A percentile compares a stretch with the other conserved stretches of the same genome.
These are phyloP conservation scores for Numenius phaeopus DNA, from an alignment of 2,797 vertebrate genomes.

Conservation along the genomic window DNA sequence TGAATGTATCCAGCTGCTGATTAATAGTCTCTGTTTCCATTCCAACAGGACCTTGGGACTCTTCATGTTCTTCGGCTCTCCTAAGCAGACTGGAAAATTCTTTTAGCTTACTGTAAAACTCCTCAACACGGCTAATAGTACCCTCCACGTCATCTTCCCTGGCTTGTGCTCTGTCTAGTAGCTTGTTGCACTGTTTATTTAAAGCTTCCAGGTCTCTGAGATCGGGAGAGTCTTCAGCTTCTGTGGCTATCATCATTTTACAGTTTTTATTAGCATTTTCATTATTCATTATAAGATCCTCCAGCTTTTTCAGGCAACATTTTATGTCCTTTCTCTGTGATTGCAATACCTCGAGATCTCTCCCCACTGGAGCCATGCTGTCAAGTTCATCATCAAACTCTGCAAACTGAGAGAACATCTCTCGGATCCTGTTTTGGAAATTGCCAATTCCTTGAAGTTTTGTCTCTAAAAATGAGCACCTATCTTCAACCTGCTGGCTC, in stretches of 20 bases:
- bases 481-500: slow-evolving; percentile 86
- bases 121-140: slow-evolving; percentile 84
- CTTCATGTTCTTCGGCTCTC: slow-evolving; percentile 87
- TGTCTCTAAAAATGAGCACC: slow-evolving; percentile 89
- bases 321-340: slow-evolving; percentile 86
- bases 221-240: slow-evolving; percentile 91
- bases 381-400: slow-evolving; percentile 98
- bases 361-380: slow-evolving; percentile 89
- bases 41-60: slow-evolving; percentile 91
- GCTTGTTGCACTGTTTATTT: slow-evolving; percentile 95
- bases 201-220: slow-evolving; percentile 94
- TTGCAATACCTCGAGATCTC: slow-evolving; percentile 82
- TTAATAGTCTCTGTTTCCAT: slow-evolving; percentile 97
- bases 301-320: slow-evolving; percentile 87
- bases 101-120: slow-evolving; percentile 86
- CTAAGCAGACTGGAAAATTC: slow-evolving; percentile 82
- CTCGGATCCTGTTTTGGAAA: slow-evolving; percentile 95
- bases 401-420: slow-evolving; percentile 94
- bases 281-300: slow-evolving; percentile 87
- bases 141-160: slow-evolving; percentile 87
- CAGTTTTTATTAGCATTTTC: slow-evolving; percentile 89
- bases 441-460: slow-evolving; percentile 97
- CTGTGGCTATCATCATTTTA: slow-evolving; percentile 91
- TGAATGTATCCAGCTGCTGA: slow-evolving; percentile 92
- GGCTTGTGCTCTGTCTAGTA: slow-evolving; percentile 89